Evolutionary conservation across 2,888 invertebrate genomes (phyloP).

Genomic region (Syrista parreyssii): DNA sequence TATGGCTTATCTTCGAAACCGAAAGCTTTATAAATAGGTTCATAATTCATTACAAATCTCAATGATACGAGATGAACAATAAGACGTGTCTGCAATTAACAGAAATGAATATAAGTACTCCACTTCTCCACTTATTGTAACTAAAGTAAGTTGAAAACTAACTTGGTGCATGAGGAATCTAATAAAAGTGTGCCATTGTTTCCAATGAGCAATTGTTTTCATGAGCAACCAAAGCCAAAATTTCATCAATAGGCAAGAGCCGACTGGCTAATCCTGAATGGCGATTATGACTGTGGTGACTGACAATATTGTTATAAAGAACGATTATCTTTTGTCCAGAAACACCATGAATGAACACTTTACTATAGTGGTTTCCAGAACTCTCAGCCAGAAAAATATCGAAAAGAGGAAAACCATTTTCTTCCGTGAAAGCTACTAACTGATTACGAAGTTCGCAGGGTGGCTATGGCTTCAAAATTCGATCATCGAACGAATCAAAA

Average conservation of each 20-base stretch:
- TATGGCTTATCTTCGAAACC: constrained; percentile 12
- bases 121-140: not conserved
- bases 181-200: constrained; percentile 4
- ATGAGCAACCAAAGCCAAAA: constrained; percentile 10
- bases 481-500: not conserved
- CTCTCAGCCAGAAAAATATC: constrained; percentile 5
- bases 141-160: not conserved
- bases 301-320: constrained; percentile 5
- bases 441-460: constrained; percentile 5
- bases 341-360: constrained; percentile 1
- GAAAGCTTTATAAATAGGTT: constrained; percentile 10
- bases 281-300: not conserved
- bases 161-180: constrained; percentile 8
- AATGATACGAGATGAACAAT: not conserved
- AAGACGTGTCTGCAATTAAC: not conserved
- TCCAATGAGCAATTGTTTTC: constrained; percentile 15
- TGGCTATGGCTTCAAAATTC: constrained; percentile 1
- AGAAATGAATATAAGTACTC: not conserved
- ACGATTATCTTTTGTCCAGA: constrained; percentile 9
- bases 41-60: constrained; percentile 8
- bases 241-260: constrained; percentile 9
- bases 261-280: not conserved
- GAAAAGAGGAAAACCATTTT: constrained; percentile 4
- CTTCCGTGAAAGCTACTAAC: constrained; percentile 1
- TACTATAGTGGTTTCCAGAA: constrained; percentile 2